Conservation (phyloP, 2,888 invertebrate species). For the Clanis bilineata region DNA sequence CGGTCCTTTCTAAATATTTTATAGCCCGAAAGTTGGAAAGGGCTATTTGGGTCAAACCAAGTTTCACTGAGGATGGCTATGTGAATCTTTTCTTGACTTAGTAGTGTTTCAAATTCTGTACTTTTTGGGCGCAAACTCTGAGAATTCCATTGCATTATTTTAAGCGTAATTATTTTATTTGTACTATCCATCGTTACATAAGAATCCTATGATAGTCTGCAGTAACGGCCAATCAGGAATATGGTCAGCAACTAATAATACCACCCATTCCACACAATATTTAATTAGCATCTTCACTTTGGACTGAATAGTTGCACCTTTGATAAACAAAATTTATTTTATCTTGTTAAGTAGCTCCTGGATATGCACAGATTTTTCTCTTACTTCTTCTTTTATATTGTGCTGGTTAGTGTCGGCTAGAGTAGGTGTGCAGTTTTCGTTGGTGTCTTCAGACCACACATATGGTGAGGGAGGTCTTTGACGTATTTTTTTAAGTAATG, state of each 20-base stretch:
- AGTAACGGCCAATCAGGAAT: neutral
- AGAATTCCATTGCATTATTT: constrained; percentile 30
- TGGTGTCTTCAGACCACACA: neutral
- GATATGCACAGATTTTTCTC: neutral
- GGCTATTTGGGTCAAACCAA: constrained; percentile 26
- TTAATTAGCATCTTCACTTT: neutral
- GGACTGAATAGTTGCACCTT: neutral
- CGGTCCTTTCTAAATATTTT: constrained; percentile 29
- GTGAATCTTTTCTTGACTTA: constrained; percentile 24
- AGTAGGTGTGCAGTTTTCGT: neutral
- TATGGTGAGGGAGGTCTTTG: neutral
- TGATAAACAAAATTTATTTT: neutral
- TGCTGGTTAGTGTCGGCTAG: neutral
- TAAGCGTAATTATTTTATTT: neutral
- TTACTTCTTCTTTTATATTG: neutral
- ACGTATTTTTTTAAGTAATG: neutral
- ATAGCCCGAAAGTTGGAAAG: constrained; percentile 26
- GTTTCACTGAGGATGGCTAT: constrained; percentile 33
- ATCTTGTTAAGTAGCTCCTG: neutral
- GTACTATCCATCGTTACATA: neutral
- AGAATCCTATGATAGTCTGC: neutral
- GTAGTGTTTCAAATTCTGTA: constrained; percentile 18
- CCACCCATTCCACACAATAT: neutral
- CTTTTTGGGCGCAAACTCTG: constrained; percentile 31
- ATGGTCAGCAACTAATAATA: neutral